A percentile compares a stretch with the other conserved stretches of the same genome.
These are phyloP conservation scores for Acholoe squamosa DNA, from an alignment of 2,888 invertebrate species.

Conservation along the genomic window DNA sequence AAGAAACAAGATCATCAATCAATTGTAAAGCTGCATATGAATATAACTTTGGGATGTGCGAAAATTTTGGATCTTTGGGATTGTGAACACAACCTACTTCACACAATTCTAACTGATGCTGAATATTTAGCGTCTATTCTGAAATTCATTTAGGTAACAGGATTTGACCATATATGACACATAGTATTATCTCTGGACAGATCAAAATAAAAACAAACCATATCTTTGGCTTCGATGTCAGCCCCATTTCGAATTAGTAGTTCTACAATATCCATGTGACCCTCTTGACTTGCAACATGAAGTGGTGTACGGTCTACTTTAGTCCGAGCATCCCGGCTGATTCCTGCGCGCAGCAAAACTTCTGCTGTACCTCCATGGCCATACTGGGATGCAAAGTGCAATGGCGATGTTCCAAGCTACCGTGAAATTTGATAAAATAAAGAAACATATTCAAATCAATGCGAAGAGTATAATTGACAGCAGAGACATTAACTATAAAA, in stretches of 20 bases:
- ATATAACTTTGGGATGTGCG: too few relatives aligned
- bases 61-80: too few relatives aligned
- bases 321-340: constrained; percentile 93
- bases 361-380: constrained; percentile 92
- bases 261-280: constrained; percentile 90
- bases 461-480: not conserved
- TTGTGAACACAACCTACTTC: too few relatives aligned
- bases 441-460: not conserved
- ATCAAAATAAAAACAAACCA: constrained; percentile 85
- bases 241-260: constrained; percentile 88
- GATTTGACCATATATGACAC: too few relatives aligned
- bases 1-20: not conserved
- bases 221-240: constrained; percentile 90
- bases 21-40: too few relatives aligned
- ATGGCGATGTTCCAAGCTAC: constrained; percentile 93
- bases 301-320: constrained; percentile 96
- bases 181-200: too few relatives aligned
- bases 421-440: constrained; percentile 65
- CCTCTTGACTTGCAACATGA: constrained; percentile 94
- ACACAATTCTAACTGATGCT: too few relatives aligned
- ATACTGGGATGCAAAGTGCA: constrained; percentile 93
- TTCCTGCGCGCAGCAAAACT: constrained; percentile 92
- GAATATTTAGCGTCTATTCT: too few relatives aligned
- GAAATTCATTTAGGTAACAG: too few relatives aligned
- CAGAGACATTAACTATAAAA: too few relatives aligned